Evolutionary conservation across 2,113 vertebrate genomes (phyloP), one percentile per base, ranked within the genome.

Genomic region (Tylochromis polylepis): DNA sequence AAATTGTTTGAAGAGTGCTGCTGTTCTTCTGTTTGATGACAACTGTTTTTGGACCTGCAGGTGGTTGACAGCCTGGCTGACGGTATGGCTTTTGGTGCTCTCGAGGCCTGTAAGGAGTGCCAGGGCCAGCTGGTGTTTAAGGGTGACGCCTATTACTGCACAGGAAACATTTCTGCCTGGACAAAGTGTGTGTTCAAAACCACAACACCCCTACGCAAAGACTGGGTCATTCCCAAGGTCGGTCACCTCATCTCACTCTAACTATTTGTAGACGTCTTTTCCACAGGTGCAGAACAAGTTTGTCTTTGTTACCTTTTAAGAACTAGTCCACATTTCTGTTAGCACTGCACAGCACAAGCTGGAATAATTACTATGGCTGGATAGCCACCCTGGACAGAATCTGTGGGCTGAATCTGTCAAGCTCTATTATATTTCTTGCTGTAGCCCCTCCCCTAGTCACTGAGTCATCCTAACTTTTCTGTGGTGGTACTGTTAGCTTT

Each of bases 121-220:
- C 93, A 94, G 0, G 98, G 99, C 16, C 99, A 99, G 95, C 95
- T 99, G 92, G 97, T 99, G 85, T 99, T 99, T 93, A 99, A 97
- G 94, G 96, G 97, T 0, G 98, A 99, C 0, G 97, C 97, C 0
- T 99, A 99, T 31, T 97, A 98, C 92, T 99, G 98, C 27, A 97
- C 96, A 0, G 98, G 99, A 10, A 96, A 99, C 59, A 97, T 99
- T 87, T 99, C 98, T 11, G 97, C 97, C 83, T 99, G 99, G 99
- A 99, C 99, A 12, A 99, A 99, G 92, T 99, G 99, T 22, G 97
- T 98, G 88, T 96, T 97, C 92, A 99, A 97, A 95, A 99, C 97
- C 0, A 93, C 96, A 92, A 97, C 88, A 2, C 99, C 99, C 16
- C 87, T 82, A 78, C 97, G 98, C 60, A 98, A 97, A 70, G 97